Percentiles rank a stretch among this genome's conserved stretches.
Conservation (phyloP, 1,140 invertebrate genomes). For the Leptoteleia sp. region DNA sequence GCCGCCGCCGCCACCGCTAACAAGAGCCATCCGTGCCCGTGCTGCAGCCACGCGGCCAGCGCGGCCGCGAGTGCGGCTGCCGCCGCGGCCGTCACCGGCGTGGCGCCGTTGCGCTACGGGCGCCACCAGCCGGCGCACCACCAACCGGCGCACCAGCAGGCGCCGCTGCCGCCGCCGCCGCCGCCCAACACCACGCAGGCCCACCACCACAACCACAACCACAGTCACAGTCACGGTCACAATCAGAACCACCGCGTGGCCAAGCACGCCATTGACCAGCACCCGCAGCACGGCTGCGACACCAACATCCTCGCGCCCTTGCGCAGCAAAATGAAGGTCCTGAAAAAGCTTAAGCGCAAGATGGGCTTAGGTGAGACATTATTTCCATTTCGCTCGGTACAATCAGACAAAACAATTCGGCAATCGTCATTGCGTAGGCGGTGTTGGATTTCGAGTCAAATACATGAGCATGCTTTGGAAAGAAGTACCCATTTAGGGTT, state of each 20-base stretch:
- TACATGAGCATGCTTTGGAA: too few relatives aligned
- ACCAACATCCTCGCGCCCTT: conserved; percentile 79
- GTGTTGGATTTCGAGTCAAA: too few relatives aligned
- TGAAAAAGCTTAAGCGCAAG: conserved; percentile 83
- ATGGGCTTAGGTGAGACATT: conserved; percentile 82
- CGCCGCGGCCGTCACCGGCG: conserved; percentile 69
- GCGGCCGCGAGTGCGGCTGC: conserved; percentile 57
- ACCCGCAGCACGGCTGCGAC: conserved; percentile 68
- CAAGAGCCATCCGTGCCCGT: conserved; percentile 78
- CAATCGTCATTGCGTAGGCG: too few relatives aligned
- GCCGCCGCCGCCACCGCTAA: too few relatives aligned
- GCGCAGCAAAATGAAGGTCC: conserved; percentile 82
- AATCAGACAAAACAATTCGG: too few relatives aligned
- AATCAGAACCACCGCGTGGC: conserved; percentile 63
- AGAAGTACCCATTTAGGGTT: too few relatives aligned
- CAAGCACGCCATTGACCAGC: conserved; percentile 50
- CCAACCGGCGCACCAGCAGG: conserved; percentile 58
- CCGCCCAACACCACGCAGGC: conserved; percentile 69
- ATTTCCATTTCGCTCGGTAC: not conserved
- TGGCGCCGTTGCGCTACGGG: conserved; percentile 61
- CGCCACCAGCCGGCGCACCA: conserved; percentile 67
- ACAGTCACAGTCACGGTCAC: conserved; percentile 67
- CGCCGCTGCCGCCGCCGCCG: conserved; percentile 39
- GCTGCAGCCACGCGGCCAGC: conserved; percentile 73
- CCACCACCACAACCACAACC: conserved; percentile 69